Evolutionary conservation across 2,888 invertebrate species (phyloP), one percentile per base, ranked within the genome.

Genomic region (Amiota communis): DNA sequence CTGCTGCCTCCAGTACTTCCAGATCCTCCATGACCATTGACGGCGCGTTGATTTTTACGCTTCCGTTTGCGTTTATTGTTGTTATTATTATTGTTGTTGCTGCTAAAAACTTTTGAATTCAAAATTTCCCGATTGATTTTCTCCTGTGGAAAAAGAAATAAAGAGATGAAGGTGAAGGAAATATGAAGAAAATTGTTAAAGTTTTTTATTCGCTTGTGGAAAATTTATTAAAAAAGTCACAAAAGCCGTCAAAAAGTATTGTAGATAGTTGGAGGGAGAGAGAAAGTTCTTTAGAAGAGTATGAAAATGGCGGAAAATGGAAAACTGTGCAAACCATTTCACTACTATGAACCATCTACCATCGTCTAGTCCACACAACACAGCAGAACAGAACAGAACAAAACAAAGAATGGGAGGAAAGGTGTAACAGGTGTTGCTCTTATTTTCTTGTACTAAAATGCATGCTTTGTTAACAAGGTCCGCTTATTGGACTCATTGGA

Each of bases 101-200:
- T 87, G 36, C 36, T 36, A 72, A 90, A 89, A 75, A 90, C 86
- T 79, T 90, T 90, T 12, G 89, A 89, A 78, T 89, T 90, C 75
- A 89, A 79, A 75, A 90, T 89, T 81, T 90, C 89, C 10, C 89
- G 87, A 84, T 89, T 90, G 77, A 90, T 90, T 86, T 90, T 90
- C 79, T 89, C 89, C 90, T 90, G 77, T 61, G 74, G 63, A 67
- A 9, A 64, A 64, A 57, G 9, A 57, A 48, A 65, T 49, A 67
- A 15, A 17, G n/a, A 15, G 20, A 48, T 20, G 36, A 71, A 72
- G 57, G 63, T 65, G 15, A 71, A 65, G 61, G 13, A 36, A 72
- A 72, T 20, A 61, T 59, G 13, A 68, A 36, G 36, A 36, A 36
- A 71, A 74, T 20, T 72, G 56, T 70, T 53, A 48, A 70, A 36